Base-by-base conservation (phyloP, 1,140 invertebrate species). In the Tetragonula clypearis region DNA sequence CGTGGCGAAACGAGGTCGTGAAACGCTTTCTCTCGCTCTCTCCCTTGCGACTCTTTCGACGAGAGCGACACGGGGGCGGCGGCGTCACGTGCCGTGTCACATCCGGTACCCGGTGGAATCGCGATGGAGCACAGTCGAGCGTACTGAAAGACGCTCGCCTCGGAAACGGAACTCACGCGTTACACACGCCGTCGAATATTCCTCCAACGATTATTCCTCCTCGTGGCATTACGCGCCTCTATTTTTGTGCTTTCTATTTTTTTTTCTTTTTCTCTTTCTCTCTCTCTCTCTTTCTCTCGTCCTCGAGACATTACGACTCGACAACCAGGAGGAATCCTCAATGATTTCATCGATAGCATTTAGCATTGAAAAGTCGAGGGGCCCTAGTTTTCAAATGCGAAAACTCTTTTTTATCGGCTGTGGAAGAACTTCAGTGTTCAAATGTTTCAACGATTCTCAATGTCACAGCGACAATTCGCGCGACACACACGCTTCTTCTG, bases 1-100 rank as follows among this genome's bases (percentile, higher is more conserved):
- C 81, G 80, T 53, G 26, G 71, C n/a, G 65, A 84, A 89, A 89
- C 87, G 80, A 86, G 81, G 80, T 81, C 49, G 87, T 74, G 81
- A 84, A 81, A 81, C 85, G 80, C 65, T 60, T 68, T 79, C 71
- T 35, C 41, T 49, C 41, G 0, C 8, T 8, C 85, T 72, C n/a
- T 9, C 26, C 58, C 66, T 35, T 35, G 79, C 60, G n/a, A 56
- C 62, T 58, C 58, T 69, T 62, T 87, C 73, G 41, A 69, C 66
- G 66, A 75, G 35, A 35, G 66, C n/a, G 30, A 30, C 30, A 30
- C 30, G 30, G 30, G 30, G 30, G 30, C 30, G 30, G 30, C 30
- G 55, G 58, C 76, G 60, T 71, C 74, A 82, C 84, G 71, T 82
- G 87, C 60, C 60, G 65, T 77, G 87, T 84, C 78, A 68, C 84